A percentile compares a stretch with the other conserved stretches of the same genome.
Conservation (phyloP, 2,888 invertebrate genomes). For the Schrankia costaestrigalis region DNA sequence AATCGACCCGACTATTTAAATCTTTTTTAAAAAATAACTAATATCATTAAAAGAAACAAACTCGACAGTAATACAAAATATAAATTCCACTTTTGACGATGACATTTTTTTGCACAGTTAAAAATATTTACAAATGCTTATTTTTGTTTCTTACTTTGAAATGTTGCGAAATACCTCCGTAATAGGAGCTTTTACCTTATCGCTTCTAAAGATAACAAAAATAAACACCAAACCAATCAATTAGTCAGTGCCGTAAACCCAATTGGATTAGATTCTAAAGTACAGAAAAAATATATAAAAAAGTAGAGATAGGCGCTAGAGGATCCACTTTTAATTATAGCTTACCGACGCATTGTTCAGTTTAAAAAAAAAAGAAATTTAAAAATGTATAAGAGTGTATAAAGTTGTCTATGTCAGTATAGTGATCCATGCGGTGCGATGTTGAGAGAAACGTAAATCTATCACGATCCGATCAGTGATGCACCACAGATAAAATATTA, state of each 20-base stretch:
- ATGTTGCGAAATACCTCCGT: too few relatives aligned
- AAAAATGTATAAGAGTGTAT: constrained; percentile 54
- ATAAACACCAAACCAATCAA: constrained; percentile 65
- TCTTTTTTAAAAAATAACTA: too few relatives aligned
- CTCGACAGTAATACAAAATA: too few relatives aligned
- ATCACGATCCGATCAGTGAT: constrained; percentile 15
- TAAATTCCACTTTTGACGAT: too few relatives aligned
- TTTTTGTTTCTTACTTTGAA: too few relatives aligned
- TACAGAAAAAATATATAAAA: constrained; percentile 41
- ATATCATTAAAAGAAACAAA: too few relatives aligned
- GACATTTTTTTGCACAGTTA: too few relatives aligned
- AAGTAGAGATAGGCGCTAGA: constrained; percentile 44
- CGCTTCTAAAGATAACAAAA: constrained; percentile 39
- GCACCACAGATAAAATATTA: constrained; percentile 24
- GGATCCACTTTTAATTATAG: constrained; percentile 70
- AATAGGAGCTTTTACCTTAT: too few relatives aligned
- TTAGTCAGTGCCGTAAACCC: constrained; percentile 59
- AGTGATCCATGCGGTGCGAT: constrained; percentile 33
- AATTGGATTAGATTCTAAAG: constrained; percentile 54
- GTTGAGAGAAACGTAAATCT: constrained; percentile 28
- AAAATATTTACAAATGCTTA: too few relatives aligned
- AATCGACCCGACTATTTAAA: too few relatives aligned
- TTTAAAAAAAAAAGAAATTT: constrained; percentile 39
- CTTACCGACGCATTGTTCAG: constrained; percentile 64
- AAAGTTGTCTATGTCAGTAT: constrained; percentile 50